Base-by-base conservation (phyloP, 2,888 invertebrate species). In the Eristalinus sepulchralis region DNA sequence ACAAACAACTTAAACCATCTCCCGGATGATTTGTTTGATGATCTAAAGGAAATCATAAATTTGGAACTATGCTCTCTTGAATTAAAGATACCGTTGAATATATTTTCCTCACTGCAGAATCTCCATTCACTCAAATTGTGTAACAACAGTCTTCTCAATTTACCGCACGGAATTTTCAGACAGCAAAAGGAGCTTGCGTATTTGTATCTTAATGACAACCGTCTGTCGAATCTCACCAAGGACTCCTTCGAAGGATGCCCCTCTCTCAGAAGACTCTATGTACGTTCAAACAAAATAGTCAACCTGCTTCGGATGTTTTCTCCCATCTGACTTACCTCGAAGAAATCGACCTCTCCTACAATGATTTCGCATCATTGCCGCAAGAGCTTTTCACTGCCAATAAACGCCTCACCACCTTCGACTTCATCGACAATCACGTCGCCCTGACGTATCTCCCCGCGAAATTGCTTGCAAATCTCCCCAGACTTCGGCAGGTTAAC, bases 181-280 rank as follows among this genome's bases (percentile, higher is more conserved):
- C 94, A 95, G 90, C 93, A 95, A 88, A 93, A 93, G 68, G 94
- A 94, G 88, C 91, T 96, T 80, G 92, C 93, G 73, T 93, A 94
- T 63, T 92, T 97, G 70, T 95, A 95, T 89, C 91, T 97, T 36
- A 95, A 95, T 95, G 94, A 94, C 89, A 97, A 96, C 90, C 94
- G 94, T 88, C 92, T 97, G 76, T 94, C 93, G 27, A 94, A 94
- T 91, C 93, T 96, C 39, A 93, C 94, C n/a, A 93, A 94, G 83
- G 93, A 94, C 78, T 93, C 95, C 83, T 96, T 96, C 90, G 94
- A 94, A 36, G 94, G 95, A 64, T 93, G 95, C 1, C 92, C 93
- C 34, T 94, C 94, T 0, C 93, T 97, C 2, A 93, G 94, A 89
- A 94, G 94, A 88, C 93, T 97, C 83, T 96, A 96, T 92, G 91